Evolutionary conservation across 2,797 vertebrate species (phyloP).

Genomic region (Antennarius maculatus): DNA sequence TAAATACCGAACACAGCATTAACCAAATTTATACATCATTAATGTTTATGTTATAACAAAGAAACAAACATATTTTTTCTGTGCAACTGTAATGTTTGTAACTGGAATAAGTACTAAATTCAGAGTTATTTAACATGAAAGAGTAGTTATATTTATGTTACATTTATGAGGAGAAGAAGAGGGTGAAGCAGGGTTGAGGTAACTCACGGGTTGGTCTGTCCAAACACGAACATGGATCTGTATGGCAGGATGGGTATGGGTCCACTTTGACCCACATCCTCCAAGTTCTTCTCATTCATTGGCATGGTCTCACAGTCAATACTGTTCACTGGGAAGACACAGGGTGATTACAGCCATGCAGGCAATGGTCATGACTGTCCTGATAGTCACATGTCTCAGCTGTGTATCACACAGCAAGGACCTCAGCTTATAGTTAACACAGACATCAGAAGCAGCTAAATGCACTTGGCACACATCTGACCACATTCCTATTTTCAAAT

Average conservation of each 20-base stretch:
- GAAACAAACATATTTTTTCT: no score
- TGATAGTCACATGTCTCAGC: neutral
- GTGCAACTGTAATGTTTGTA: no score
- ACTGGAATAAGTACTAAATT: no score
- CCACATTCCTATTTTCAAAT: no score
- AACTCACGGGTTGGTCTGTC: slow-evolving; percentile 94
- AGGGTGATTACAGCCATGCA: slow-evolving; percentile 1
- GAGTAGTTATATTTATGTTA: no score
- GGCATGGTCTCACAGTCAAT: slow-evolving; percentile 86
- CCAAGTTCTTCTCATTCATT: slow-evolving; percentile 88
- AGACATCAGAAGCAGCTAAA: neutral
- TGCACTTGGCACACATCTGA: no score
- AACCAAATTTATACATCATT: neutral
- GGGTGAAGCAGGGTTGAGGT: neutral
- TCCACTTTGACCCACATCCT: slow-evolving; percentile 80
- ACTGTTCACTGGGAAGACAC: slow-evolving; percentile 84
- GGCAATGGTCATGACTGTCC: neutral
- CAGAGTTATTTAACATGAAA: no score
- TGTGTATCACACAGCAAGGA: no score
- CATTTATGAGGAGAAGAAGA: no score
- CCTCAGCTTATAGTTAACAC: neutral
- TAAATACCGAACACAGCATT: neutral
- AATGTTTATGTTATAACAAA: no score
- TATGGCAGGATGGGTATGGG: slow-evolving; percentile 92
- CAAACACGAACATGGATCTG: slow-evolving; percentile 96